Conservation (phyloP, 2,888 invertebrate species). For the Onchidella celtica region DNA sequence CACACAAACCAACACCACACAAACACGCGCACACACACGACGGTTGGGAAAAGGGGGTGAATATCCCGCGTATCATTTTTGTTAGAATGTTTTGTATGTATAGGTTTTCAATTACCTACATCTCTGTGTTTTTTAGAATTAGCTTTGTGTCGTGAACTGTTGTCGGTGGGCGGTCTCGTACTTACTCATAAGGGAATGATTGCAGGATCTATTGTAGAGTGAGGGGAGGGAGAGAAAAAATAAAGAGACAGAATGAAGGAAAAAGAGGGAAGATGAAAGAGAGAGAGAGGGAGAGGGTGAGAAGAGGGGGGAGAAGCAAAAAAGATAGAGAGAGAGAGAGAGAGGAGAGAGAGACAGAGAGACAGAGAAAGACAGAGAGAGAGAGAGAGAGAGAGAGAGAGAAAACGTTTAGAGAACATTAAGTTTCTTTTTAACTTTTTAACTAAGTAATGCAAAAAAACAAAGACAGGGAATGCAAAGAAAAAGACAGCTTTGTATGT, state of each 20-base stretch:
- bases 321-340: background rate
- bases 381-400: slow-evolving; percentile 14
- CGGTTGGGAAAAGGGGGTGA: too few species aligned
- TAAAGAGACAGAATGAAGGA: slow-evolving; percentile 12
- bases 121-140: too few species aligned
- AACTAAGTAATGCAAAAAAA: too few species aligned
- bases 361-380: slow-evolving; percentile 1
- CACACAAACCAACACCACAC: background rate
- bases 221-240: background rate
- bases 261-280: slow-evolving; percentile 3
- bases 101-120: too few species aligned
- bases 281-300: slow-evolving; percentile 10
- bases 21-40: too few species aligned
- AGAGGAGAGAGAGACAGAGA: background rate
- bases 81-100: too few species aligned
- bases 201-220: background rate
- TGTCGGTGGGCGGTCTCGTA: too few species aligned
- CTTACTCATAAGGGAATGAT: background rate
- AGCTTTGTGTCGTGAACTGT: too few species aligned
- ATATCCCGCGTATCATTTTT: too few species aligned
- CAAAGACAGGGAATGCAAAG: too few species aligned
- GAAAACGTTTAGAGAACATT: background rate
- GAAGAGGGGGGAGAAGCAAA: background rate
- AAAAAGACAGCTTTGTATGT: too few species aligned
- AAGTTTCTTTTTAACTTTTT: background rate